Evolutionary conservation across 1,140 invertebrate genomes (phyloP), one percentile per base, ranked within the genome.

Genomic region (Asobara japonica): DNA sequence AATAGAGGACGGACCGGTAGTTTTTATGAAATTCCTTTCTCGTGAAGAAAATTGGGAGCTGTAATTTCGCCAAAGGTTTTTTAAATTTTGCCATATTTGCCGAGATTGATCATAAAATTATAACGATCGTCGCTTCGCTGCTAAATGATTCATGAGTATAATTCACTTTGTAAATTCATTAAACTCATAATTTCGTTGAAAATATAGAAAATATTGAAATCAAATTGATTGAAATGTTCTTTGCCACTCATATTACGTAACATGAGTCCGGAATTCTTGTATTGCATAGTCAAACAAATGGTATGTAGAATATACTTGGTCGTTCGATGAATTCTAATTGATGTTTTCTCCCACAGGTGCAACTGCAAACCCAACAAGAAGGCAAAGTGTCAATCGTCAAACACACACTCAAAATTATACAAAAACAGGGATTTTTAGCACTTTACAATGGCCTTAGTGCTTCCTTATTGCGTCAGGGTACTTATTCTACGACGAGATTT

Each of bases 361-460:
- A 98, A 85, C 90, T 99, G 75, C 98, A 99, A 89, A 99, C 98
- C 4, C 96, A 98, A 85, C 96, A 96, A 84, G 93, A 94, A 79
- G 92, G 93, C 72, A 96, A 95, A 83, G 76, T 95, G 45, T 93
- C 94, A 1, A 88, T 97, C 69, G 76, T 93, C 25, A 87, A 90
- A 77, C 88, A 95, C 38, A 93, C 94, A 10, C 79, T 89, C 8
- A 91, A 93, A 80, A 94, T 99, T 72, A 85, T 98, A 33, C 91
- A 90, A 82, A 91, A 92, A 79, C 78, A 94, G 90, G 97, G 97
- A 60, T 86, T 98, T 62, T 81, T 94, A 20, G 97, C 97, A 22
- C 90, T 99, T 0, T 99, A 99, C 82, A 98, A 95, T 91, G 98
- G 98, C 48, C 90, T 99, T 30, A 97, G 96, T 65, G 98, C 98